Evolutionary conservation across 2,113 vertebrate species (phyloP).

Genomic region (Typhlomys cinereus): DNA sequence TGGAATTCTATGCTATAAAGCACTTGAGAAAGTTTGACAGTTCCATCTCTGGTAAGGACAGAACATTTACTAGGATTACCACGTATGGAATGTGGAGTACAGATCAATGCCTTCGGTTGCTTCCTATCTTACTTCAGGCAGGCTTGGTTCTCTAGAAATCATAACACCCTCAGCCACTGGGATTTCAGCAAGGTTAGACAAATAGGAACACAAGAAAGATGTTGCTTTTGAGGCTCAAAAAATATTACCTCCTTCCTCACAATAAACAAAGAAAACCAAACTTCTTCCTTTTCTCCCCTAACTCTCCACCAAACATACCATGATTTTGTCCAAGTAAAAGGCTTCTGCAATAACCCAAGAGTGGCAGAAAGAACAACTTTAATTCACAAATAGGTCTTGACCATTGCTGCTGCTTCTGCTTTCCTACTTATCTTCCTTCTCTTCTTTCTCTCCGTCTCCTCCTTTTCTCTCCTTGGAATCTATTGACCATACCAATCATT

Average conservation of each 20-base stretch:
- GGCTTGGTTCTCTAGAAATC: not conserved
- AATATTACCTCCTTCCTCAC: not conserved
- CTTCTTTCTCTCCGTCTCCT: too few relatives aligned
- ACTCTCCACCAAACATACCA: not conserved
- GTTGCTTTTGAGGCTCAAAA: not conserved
- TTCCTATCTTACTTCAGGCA: not conserved
- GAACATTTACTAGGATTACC: not conserved
- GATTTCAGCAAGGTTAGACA: not conserved
- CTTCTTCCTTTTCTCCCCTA: not conserved
- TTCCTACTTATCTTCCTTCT: too few relatives aligned
- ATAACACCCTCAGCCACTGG: not conserved
- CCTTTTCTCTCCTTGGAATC: not conserved
- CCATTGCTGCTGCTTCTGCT: not conserved
- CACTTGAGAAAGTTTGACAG: slow-evolving; percentile 44
- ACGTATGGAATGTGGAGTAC: not conserved
- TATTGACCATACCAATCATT: not conserved
- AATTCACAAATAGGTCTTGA: not conserved
- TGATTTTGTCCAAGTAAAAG: not conserved
- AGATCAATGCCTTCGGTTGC: not conserved
- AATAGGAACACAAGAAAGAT: not conserved
- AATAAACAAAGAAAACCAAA: not conserved
- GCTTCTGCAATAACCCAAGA: not conserved
- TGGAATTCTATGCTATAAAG: slow-evolving; percentile 20
- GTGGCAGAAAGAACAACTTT: not conserved
- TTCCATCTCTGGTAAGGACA: not conserved